Evolutionary conservation across 2,888 invertebrate species (phyloP).

Genomic region (Lasioglossum oenotherae): DNA sequence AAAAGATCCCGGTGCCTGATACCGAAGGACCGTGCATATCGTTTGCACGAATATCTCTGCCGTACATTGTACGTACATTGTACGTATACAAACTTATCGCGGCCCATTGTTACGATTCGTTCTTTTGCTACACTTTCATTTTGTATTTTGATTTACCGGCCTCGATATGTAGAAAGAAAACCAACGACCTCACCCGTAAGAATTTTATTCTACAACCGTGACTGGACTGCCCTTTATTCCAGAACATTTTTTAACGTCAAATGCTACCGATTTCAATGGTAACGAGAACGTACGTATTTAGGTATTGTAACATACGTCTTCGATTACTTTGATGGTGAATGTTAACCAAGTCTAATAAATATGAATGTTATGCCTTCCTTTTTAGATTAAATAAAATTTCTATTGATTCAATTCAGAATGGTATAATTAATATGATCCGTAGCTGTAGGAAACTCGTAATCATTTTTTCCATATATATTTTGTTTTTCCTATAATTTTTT

Average conservation of each 20-base stretch:
- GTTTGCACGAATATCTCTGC: slow-evolving; percentile 61
- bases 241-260: neutral
- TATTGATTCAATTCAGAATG: too few species aligned
- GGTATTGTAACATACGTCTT: too few species aligned
- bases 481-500: too few species aligned
- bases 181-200: neutral
- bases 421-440: too few species aligned
- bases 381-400: too few species aligned
- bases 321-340: too few species aligned
- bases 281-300: neutral
- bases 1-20: slow-evolving; percentile 63
- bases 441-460: too few species aligned
- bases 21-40: slow-evolving; percentile 62
- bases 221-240: neutral
- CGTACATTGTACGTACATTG: slow-evolving; percentile 34
- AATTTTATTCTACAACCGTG: slow-evolving; percentile 1
- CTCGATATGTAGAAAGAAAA: slow-evolving; percentile 10
- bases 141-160: slow-evolving; percentile 42
- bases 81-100: slow-evolving; percentile 52
- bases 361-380: too few species aligned
- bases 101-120: slow-evolving; percentile 56
- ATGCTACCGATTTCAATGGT: neutral
- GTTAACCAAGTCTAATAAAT: too few species aligned
- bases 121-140: slow-evolving; percentile 47
- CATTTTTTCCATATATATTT: too few species aligned